Conservation (phyloP, 1,140 invertebrate genomes). For the Drosophila bocki region DNA sequence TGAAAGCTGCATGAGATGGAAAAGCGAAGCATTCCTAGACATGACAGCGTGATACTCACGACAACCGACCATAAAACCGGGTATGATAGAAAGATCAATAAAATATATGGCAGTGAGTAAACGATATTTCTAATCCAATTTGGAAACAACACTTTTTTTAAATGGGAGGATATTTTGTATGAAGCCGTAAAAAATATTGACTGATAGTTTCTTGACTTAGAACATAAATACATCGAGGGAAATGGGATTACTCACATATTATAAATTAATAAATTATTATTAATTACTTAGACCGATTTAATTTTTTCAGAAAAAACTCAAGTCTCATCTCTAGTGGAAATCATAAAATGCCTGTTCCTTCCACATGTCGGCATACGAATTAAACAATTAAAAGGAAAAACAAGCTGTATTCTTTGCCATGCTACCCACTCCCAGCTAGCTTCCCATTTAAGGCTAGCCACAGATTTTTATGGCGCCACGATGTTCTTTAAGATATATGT, state of each 20-base stretch:
- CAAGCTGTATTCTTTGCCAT: slow-evolving; percentile 13
- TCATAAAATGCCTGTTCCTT: slow-evolving; percentile 5
- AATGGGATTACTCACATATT: too few species aligned
- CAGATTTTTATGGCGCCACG: slow-evolving; percentile 49
- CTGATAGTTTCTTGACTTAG: not conserved
- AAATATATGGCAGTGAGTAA: not conserved
- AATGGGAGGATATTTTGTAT: not conserved
- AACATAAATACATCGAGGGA: too few species aligned
- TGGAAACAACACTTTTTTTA: not conserved
- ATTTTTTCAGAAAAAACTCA: not conserved
- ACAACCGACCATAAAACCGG: slow-evolving; percentile 9
- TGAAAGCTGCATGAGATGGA: slow-evolving; percentile 69
- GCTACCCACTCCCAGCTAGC: not conserved
- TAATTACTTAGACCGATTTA: not conserved
- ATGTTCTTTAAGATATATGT: slow-evolving; percentile 63
- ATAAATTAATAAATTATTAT: too few species aligned
- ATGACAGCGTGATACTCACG: slow-evolving; percentile 40
- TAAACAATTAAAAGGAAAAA: slow-evolving; percentile 71
- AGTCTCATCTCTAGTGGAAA: not conserved
- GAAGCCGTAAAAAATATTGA: not conserved
- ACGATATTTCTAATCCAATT: slow-evolving; percentile 1
- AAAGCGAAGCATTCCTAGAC: slow-evolving; percentile 25
- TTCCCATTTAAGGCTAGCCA: slow-evolving; percentile 48
- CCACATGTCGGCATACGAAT: slow-evolving; percentile 61
- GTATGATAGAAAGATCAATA: slow-evolving; percentile 1